Base-by-base conservation (phyloP, 2,888 invertebrate genomes). In the Pelosia muscerda region DNA sequence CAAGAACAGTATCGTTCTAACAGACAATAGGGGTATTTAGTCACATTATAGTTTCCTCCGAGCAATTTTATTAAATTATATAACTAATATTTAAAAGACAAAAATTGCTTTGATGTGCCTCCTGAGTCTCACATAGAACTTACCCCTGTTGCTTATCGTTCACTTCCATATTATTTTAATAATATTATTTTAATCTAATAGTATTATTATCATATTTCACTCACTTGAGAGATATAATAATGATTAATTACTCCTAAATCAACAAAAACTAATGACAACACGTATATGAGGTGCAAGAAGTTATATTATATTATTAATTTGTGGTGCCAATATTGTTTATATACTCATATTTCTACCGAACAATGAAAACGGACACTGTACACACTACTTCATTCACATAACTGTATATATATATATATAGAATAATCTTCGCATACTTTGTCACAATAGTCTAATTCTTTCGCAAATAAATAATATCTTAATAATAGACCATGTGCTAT, bases 1-100 rank as follows among this genome's bases (percentile, higher is more conserved):
- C 94, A 93, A 92, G 94, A 94, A 93, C 93, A 66, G 19, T n/a
- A 34, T 73, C 63, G 92, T 93, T 93, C 93, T 90, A 90, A 90
- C 93, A 93, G 93, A 90, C 90, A 84, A 81, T 78, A 82, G 81
- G 84, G 89, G 92, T 91, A 86, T 93, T 92, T 92, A 90, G 86
- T 84, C 72, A 72, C 63, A 81, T 77, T 72, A 64, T 23, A 53
- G 9, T 67, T 67, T 42, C 49, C 4, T 67, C 58, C 65, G 56
- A 59, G 79, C 77, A 77, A 78, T 13, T 38, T 31, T 67, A 49
- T 8, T 1, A 10, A 11, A 23, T 11, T 65, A 28, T 28, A 1
- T 61, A 57, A 65, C 56, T 61, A 58, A 53, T 26, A 71, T 67
- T 63, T 63, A 31, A 61, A 63, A 59, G 65, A 76, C 67, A 67